phyloP scores from a whole-genome alignment of 2,888 invertebrate species.

The Flabesymbios commensalis region DNA sequence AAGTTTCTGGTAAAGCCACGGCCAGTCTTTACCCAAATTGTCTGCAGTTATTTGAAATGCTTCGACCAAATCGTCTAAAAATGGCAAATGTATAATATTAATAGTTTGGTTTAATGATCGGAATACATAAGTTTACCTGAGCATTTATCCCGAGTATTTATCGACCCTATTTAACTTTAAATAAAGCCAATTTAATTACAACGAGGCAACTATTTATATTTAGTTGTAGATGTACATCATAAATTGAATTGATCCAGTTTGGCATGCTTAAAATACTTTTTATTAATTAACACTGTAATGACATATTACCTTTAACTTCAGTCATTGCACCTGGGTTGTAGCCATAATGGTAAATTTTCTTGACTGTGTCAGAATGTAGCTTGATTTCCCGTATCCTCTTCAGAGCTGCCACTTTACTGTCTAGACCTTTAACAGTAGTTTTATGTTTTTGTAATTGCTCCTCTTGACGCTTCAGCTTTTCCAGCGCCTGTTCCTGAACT shows the following conservation, averaged over 20 bases:
- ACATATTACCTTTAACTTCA: not conserved
- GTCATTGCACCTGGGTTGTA: constrained; percentile 39
- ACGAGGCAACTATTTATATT: too few relatives aligned
- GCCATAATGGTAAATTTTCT: constrained; percentile 41
- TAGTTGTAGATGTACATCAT: too few relatives aligned
- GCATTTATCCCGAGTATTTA: not conserved
- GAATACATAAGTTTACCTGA: not conserved
- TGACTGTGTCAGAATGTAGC: constrained; percentile 44
- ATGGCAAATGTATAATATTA: too few relatives aligned
- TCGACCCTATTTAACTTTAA: too few relatives aligned
- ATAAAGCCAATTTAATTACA: too few relatives aligned
- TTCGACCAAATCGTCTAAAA: constrained; percentile 37
- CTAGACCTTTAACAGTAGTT: constrained; percentile 31
- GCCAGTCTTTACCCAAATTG: constrained; percentile 48
- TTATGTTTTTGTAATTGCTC: constrained; percentile 22
- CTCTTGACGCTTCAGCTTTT: constrained; percentile 35
- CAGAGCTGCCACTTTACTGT: constrained; percentile 39
- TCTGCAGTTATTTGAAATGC: constrained; percentile 47
- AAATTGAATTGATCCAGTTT: too few relatives aligned
- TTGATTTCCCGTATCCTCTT: constrained; percentile 46
- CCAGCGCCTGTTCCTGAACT: constrained; percentile 29
- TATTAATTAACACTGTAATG: not conserved
- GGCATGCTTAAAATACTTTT: too few relatives aligned
- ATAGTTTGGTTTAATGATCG: not conserved
- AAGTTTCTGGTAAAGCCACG: constrained; percentile 43